These are phyloP conservation scores for Drosophila nikananu DNA, from an alignment of 1,140 invertebrate genomes.

Conservation along the genomic window DNA sequence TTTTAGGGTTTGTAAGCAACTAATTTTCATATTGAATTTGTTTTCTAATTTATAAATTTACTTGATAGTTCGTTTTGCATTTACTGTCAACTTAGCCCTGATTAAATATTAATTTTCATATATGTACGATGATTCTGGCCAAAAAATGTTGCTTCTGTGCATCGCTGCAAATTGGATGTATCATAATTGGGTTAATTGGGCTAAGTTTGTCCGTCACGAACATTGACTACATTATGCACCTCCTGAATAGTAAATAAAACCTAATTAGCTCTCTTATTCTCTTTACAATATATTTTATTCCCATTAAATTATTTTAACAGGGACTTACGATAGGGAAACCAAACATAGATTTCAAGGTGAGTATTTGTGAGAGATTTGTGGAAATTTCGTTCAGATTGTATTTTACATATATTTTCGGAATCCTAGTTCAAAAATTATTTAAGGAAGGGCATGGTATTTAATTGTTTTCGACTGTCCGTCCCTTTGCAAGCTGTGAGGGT, in stretches of 20 bases:
- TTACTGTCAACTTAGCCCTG: constrained; percentile 11
- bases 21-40: not conserved
- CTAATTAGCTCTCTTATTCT: not conserved
- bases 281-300: not conserved
- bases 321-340: not conserved
- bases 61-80: not conserved
- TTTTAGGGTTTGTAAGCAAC: not conserved
- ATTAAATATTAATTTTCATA: not conserved
- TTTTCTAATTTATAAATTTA: not conserved
- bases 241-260: constrained; percentile 25
- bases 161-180: constrained; percentile 35
- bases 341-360: constrained; percentile 21
- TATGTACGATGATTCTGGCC: constrained; percentile 12
- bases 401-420: not conserved
- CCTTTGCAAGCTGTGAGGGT: too few species aligned
- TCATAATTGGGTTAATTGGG: constrained; percentile 8
- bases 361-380: too few species aligned
- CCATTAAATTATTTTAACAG: not conserved
- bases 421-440: not conserved
- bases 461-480: too few species aligned
- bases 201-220: constrained; percentile 9
- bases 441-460: too few species aligned
- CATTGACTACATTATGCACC: constrained; percentile 23
- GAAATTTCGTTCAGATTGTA: not conserved
- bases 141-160: constrained; percentile 26